Conservation (phyloP, 2,797 vertebrate genomes). For the Silurus lanzhouensis region DNA sequence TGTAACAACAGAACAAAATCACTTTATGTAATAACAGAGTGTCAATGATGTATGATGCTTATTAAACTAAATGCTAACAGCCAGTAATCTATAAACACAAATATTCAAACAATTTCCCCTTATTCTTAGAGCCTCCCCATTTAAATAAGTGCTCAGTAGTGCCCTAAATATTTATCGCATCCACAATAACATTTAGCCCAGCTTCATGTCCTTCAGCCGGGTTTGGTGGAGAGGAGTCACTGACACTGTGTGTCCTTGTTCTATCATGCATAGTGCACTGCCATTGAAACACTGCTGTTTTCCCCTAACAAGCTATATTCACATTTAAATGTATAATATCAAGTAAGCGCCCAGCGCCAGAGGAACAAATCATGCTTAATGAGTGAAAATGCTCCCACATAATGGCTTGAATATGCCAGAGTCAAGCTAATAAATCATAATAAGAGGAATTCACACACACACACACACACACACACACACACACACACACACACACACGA, state of each 20-base stretch:
- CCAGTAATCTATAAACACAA: neutral
- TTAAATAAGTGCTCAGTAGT: neutral
- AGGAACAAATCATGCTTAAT: slow-evolving; percentile 56
- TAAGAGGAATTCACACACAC: slow-evolving; percentile 12
- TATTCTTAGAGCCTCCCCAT: neutral
- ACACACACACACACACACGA: slow-evolving; percentile 3
- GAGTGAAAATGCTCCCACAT: slow-evolving; percentile 53
- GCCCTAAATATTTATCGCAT: neutral
- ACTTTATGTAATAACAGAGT: neutral
- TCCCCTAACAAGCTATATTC: slow-evolving; percentile 51
- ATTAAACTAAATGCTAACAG: neutral
- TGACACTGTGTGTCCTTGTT: neutral
- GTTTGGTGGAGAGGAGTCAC: neutral
- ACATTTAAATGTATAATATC: slow-evolving; percentile 54
- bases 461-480: slow-evolving; percentile 6
- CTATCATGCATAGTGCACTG: neutral
- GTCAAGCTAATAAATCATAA: slow-evolving; percentile 53
- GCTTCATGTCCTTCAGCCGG: neutral
- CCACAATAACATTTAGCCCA: neutral
- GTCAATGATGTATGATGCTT: neutral
- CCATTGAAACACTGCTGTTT: slow-evolving; percentile 42
- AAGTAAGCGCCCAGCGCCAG: slow-evolving; percentile 36
- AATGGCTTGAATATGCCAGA: slow-evolving; percentile 50
- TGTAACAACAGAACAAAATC: neutral
- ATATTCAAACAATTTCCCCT: neutral